These are phyloP conservation scores for Onychorhynchus coronatus DNA, from an alignment of 2,113 vertebrate species.

Conservation along the genomic window DNA sequence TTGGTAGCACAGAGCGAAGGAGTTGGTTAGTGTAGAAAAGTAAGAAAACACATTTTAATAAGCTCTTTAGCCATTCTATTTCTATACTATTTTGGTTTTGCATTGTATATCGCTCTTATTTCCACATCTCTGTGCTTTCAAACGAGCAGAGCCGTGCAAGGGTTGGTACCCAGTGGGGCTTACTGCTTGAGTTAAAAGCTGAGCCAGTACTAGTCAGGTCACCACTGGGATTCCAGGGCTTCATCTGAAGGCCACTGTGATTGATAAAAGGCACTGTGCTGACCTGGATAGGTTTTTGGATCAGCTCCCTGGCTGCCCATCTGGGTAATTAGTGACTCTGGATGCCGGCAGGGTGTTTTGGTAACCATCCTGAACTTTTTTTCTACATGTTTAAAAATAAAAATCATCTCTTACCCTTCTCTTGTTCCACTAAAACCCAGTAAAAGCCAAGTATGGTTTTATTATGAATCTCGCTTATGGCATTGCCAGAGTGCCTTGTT, in stretches of 20 bases:
- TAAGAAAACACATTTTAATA: neutral
- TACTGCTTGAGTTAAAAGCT: neutral
- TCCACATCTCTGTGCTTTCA: neutral
- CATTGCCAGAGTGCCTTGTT: neutral
- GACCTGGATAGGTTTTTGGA: neutral
- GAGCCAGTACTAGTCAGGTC: neutral
- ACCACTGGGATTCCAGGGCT: neutral
- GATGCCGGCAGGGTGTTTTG: neutral
- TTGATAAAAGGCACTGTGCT: neutral
- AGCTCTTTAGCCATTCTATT: neutral
- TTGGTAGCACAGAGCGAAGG: neutral
- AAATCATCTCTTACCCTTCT: neutral
- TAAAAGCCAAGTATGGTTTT: neutral
- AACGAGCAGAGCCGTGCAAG: fast-evolving
- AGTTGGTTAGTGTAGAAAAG: neutral
- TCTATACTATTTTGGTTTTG: neutral
- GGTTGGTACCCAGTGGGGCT: neutral
- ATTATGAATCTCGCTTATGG: neutral
- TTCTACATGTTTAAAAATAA: neutral
- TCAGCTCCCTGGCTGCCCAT: neutral
- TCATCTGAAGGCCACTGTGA: fast-evolving
- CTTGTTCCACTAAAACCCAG: neutral
- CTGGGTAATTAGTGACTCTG: neutral
- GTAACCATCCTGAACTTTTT: neutral
- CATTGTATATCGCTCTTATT: fast-evolving